A percentile compares a stretch with the other conserved stretches of the same genome.
phyloP scores from a whole-genome alignment of 2,797 vertebrate genomes.

The Sternotherus odoratus region DNA sequence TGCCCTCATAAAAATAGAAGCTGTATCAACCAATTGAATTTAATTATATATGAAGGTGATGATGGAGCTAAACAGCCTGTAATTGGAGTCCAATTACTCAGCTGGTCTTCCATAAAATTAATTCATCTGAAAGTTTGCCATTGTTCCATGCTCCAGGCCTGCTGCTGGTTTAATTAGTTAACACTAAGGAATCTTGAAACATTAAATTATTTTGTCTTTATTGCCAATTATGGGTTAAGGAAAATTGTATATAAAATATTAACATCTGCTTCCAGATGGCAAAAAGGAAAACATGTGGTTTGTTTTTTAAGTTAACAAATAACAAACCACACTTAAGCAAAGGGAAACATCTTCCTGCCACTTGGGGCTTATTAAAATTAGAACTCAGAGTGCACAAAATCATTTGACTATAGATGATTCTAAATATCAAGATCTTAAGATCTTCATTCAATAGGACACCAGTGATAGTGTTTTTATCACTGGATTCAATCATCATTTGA shows the following conservation, averaged over 20 bases:
- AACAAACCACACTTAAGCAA: not conserved
- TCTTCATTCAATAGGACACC: not conserved
- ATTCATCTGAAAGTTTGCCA: constrained; percentile 85
- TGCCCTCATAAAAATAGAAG: constrained; percentile 87
- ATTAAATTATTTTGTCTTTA: constrained; percentile 84
- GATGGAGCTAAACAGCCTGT: constrained; percentile 85
- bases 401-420: not conserved
- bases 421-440: not conserved
- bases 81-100: constrained; percentile 89
- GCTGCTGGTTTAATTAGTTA: constrained; percentile 84
- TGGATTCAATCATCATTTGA: not conserved
- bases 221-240: constrained; percentile 83
- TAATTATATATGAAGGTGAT: constrained; percentile 89
- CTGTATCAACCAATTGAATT: constrained; percentile 87
- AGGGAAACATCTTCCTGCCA: not conserved
- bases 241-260: constrained; percentile 85
- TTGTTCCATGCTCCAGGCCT: constrained; percentile 81
- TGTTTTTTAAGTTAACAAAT: constrained; percentile 22
- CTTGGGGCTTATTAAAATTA: not conserved
- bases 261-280: constrained; percentile 78
- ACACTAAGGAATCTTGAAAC: constrained; percentile 82
- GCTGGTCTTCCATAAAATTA: constrained; percentile 88
- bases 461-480: not conserved
- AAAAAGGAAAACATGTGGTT: constrained; percentile 53
- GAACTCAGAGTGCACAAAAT: not conserved